These are phyloP conservation scores for Rhopalosiphum maidis DNA, from an alignment of 1,140 invertebrate species.

Conservation along the genomic window DNA sequence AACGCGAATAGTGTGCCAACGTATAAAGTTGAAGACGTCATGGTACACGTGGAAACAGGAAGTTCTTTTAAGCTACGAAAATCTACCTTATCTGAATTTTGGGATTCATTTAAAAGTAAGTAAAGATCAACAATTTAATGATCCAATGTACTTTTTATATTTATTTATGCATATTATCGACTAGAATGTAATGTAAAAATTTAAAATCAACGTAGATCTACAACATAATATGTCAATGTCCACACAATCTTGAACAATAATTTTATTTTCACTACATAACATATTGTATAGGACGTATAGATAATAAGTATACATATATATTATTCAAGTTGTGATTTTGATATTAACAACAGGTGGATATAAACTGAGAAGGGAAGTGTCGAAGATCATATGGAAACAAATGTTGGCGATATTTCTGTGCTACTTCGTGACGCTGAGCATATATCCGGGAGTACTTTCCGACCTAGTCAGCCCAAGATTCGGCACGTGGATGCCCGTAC, in stretches of 20 bases:
- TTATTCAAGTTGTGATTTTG: not conserved
- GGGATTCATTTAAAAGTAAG: slow-evolving; percentile 73
- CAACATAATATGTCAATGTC: too few relatives aligned
- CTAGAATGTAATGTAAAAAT: not conserved
- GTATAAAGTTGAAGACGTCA: slow-evolving; percentile 72
- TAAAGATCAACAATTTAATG: not conserved
- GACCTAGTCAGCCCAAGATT: slow-evolving; percentile 84
- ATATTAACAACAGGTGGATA: slow-evolving; percentile 69
- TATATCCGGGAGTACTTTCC: slow-evolving; percentile 89
- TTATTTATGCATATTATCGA: too few relatives aligned
- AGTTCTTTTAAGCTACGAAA: slow-evolving; percentile 59
- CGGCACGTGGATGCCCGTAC: slow-evolving; percentile 87
- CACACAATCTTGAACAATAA: not conserved
- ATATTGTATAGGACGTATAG: not conserved
- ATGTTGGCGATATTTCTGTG: slow-evolving; percentile 86
- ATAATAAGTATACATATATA: not conserved
- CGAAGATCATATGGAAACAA: slow-evolving; percentile 83
- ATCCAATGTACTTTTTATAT: too few relatives aligned
- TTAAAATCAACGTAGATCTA: not conserved
- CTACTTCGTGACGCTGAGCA: slow-evolving; percentile 85
- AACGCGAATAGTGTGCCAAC: slow-evolving; percentile 66
- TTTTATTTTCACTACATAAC: not conserved
- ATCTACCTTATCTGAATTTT: slow-evolving; percentile 63
- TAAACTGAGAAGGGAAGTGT: slow-evolving; percentile 74
- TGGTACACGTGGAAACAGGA: slow-evolving; percentile 59